Evolutionary conservation across 1,140 invertebrate genomes (phyloP), one percentile per base, ranked within the genome.

Genomic region (Eulimnadia texana): DNA sequence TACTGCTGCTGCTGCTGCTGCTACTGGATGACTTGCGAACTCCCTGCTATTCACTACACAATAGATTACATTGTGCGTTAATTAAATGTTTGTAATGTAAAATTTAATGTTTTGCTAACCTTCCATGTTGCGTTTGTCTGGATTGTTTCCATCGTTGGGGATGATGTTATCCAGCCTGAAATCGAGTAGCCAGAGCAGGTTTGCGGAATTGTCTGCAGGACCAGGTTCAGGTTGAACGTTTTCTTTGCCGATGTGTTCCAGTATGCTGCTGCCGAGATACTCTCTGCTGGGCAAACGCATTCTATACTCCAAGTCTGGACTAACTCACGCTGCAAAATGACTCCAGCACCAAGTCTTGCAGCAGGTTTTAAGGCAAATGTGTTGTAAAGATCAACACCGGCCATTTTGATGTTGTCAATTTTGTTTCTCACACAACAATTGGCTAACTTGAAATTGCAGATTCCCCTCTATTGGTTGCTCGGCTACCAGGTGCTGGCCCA

Each of bases 101-200:
- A 50, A 19, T 22, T 2, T 50, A 50, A 50, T 3, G 2, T 50
- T 50, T 2, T 50, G 50, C n/a, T n/a, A n/a, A n/a, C n/a, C 33
- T 42, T 42, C 33, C 33, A 42, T 42, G 33, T 42, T 42, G 33
- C 33, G 33, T 16, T 54, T 61, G 27, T 54, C 50, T 16, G 51
- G 25, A 23, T 10, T 54, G 27, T 61, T 52, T 42, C 24, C 53
- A 54, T 61, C 60, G n/a, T 54, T 29, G 13, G 60, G 53, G n/a
- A 61, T 52, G 29, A 61, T 33, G 33, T 52, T 61, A 42, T 61
- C 60, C 25, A 61, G 42, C 25, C 60, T 50, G 52, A 61, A 61
- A 47, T 61, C 53, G 2, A 61, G 42, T 28, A 61, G 33, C 60
- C 60, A 61, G 29, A 61, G 51, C 27, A 61, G 42, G 53, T 61